Percentiles rank a stretch among this genome's conserved stretches.
Evolutionary conservation across 2,113 vertebrate genomes (phyloP).

Genomic region (Aegypius monachus): DNA sequence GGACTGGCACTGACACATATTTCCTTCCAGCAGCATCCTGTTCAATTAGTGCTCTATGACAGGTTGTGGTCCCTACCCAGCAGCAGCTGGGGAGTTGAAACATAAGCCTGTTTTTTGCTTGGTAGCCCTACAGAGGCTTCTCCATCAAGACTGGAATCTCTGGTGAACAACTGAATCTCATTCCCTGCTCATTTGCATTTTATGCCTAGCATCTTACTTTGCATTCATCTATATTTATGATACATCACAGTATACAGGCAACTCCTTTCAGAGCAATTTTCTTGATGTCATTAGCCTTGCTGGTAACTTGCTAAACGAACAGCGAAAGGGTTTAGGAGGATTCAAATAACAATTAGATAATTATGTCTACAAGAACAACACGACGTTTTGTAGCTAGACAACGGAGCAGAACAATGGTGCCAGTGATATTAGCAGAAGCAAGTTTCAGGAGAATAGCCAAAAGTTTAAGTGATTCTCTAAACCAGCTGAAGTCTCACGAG

Average conservation of each 20-base stretch:
- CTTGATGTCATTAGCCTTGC: constrained; percentile 59
- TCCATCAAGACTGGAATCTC: constrained; percentile 62
- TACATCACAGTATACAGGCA: constrained; percentile 48
- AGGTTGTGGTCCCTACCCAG: constrained; percentile 24
- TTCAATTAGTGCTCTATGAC: constrained; percentile 64
- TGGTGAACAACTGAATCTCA: constrained; percentile 67
- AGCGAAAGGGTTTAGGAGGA: constrained; percentile 59
- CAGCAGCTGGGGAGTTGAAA: constrained; percentile 54
- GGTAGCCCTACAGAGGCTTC: constrained; percentile 64
- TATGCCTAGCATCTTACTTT: constrained; percentile 68
- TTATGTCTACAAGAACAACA: constrained; percentile 50
- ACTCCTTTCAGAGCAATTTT: constrained; percentile 71
- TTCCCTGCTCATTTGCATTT: constrained; percentile 73
- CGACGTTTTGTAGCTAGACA: background rate
- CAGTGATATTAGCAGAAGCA: background rate
- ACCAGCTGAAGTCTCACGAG: background rate
- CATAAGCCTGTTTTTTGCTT: constrained; percentile 64
- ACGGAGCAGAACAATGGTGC: background rate
- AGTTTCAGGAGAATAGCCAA: background rate
- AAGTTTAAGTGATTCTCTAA: background rate
- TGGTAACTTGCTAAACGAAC: constrained; percentile 58
- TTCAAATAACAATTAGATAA: constrained; percentile 63
- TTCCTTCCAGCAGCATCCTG: constrained; percentile 55
- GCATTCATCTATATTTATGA: constrained; percentile 76
- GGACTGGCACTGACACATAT: constrained; percentile 6